phyloP scores from a whole-genome alignment of 2,113 vertebrate species.

The Phrynocephalus versicolor region DNA sequence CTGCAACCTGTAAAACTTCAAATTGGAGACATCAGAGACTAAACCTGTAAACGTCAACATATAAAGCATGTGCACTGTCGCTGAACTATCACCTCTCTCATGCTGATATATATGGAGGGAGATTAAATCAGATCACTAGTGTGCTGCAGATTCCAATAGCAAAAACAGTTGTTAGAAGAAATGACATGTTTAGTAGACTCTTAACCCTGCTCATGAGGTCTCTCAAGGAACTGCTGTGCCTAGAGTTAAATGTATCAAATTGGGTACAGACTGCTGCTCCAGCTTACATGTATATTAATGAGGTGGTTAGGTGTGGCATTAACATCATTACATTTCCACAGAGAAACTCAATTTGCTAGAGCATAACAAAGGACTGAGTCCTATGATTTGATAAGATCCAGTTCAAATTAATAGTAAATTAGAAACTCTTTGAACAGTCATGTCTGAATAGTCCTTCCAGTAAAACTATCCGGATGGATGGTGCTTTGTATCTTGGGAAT shows the following conservation, averaged over 20 bases:
- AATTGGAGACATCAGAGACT: background rate
- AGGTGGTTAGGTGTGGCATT: background rate
- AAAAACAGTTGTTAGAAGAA: background rate
- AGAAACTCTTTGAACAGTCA: background rate
- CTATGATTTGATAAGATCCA: background rate
- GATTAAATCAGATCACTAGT: background rate
- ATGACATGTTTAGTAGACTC: background rate
- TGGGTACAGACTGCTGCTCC: background rate
- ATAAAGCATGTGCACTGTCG: background rate
- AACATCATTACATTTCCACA: background rate
- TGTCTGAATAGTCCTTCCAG: background rate
- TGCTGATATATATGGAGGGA: background rate
- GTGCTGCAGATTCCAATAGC: background rate
- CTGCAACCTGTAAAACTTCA: background rate
- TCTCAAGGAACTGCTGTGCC: background rate
- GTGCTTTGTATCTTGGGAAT: background rate
- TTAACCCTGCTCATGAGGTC: background rate
- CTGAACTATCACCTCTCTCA: background rate
- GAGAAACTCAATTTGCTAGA: background rate
- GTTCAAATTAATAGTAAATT: background rate
- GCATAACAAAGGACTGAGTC: background rate
- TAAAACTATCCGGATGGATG: background rate
- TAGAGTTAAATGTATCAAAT: background rate
- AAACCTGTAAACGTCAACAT: background rate
- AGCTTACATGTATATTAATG: background rate